Evolutionary conservation across 1,140 invertebrate species (phyloP).

Genomic region (Belonocnema kinseyi): DNA sequence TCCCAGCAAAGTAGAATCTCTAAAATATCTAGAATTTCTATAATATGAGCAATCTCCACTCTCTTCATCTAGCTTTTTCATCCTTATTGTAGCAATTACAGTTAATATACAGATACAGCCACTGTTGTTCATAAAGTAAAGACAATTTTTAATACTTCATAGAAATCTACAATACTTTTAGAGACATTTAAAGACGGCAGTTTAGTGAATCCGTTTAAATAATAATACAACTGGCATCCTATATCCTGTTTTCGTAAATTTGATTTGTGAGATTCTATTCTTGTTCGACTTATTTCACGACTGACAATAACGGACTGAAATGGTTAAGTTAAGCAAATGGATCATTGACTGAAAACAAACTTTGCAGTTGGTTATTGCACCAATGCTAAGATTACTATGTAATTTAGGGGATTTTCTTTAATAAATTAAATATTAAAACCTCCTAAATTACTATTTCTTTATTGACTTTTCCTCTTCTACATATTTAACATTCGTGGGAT

Average conservation of each 20-base stretch:
- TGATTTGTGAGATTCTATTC: neutral
- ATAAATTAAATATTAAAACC: constrained; percentile 1
- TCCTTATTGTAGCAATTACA: too few relatives aligned
- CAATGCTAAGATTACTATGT: constrained; percentile 10
- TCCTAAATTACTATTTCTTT: neutral
- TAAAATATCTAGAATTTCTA: constrained; percentile 34
- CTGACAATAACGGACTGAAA: constrained; percentile 22
- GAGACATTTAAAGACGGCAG: too few relatives aligned
- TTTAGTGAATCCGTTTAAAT: neutral
- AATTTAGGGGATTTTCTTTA: constrained; percentile 20
- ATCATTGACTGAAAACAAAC: constrained; percentile 17
- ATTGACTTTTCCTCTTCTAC: neutral
- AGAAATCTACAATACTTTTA: constrained; percentile 10
- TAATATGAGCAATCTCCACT: neutral
- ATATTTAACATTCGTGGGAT: neutral
- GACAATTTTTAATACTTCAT: neutral
- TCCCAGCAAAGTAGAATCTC: constrained; percentile 32
- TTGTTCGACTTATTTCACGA: constrained; percentile 15
- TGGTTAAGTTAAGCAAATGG: constrained; percentile 22
- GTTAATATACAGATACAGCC: too few relatives aligned
- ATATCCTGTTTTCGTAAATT: too few relatives aligned
- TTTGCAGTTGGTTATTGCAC: constrained; percentile 21
- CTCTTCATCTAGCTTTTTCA: neutral
- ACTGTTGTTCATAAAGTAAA: too few relatives aligned
- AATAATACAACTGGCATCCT: too few relatives aligned